These are phyloP conservation scores for Anabas testudineus DNA, from an alignment of 2,797 vertebrate genomes.

Conservation along the genomic window DNA sequence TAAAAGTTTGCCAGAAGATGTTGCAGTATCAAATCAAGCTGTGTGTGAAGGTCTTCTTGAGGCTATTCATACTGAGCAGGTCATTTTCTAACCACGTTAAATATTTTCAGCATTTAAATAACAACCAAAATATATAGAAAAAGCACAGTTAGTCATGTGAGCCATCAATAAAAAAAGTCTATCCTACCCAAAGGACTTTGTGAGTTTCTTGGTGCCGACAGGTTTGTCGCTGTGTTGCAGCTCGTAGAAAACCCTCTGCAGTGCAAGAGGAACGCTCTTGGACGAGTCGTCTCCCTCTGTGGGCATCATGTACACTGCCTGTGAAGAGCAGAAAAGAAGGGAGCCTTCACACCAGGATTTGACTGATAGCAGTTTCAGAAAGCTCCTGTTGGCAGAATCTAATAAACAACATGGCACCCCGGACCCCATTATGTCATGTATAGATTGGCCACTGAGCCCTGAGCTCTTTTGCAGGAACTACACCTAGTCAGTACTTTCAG, in stretches of 20 bases:
- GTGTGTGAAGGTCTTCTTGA: no score
- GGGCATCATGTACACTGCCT: conserved; percentile 99
- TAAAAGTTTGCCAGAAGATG: no score
- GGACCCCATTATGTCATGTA: no score
- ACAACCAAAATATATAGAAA: no score
- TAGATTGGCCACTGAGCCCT: neutral
- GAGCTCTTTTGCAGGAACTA: neutral
- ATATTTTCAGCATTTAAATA: neutral
- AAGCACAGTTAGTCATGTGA: no score
- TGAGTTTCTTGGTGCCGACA: conserved; percentile 98
- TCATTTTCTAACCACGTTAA: neutral
- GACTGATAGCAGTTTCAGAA: neutral
- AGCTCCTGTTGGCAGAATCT: neutral
- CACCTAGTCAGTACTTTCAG: neutral
- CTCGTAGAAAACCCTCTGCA: conserved; percentile 99
- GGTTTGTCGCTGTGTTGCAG: conserved; percentile 99
- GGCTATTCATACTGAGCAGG: neutral
- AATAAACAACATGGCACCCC: no score
- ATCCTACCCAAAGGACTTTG: conserved; percentile 96
- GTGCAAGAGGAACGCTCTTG: conserved; percentile 97
- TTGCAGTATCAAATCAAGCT: no score
- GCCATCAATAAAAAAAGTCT: neutral
- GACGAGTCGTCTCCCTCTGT: conserved; percentile 99
- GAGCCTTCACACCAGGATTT: conserved; percentile 6
- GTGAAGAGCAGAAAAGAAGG: conserved; percentile 10